Percentiles rank a stretch among this genome's conserved stretches.
These are phyloP conservation scores for Pogonus chalceus DNA, from an alignment of 1,140 invertebrate species.

Conservation along the genomic window DNA sequence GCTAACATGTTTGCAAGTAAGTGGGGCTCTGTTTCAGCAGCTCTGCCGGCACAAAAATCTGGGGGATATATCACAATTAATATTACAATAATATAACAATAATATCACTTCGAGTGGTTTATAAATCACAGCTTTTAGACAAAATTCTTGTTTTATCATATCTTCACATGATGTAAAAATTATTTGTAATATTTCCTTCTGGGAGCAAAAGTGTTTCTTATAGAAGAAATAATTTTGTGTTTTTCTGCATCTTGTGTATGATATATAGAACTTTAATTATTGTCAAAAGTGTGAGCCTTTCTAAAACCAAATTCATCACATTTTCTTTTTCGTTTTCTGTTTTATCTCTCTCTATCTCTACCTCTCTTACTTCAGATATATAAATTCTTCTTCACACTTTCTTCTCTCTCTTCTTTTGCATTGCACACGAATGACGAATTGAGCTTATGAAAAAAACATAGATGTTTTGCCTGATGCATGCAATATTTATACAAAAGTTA, in stretches of 20 bases:
- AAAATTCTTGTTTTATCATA: too few species aligned
- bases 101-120: background rate
- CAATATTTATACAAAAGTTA: background rate
- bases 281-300: too few species aligned
- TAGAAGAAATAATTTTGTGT: too few species aligned
- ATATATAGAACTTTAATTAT: too few species aligned
- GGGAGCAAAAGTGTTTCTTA: too few species aligned
- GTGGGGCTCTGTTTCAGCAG: conserved; percentile 12
- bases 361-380: background rate
- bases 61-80: background rate
- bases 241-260: too few species aligned
- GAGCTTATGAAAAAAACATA: background rate
- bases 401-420: conserved; percentile 4
- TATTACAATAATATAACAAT: background rate
- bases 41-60: conserved; percentile 2
- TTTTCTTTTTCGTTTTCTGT: background rate
- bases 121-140: too few species aligned
- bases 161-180: too few species aligned
- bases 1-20: conserved; percentile 25
- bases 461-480: background rate
- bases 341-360: background rate
- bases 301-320: conserved; percentile 4
- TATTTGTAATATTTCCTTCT: too few species aligned
- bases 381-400: background rate
- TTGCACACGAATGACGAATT: background rate